Evolutionary conservation across 1,140 invertebrate genomes (phyloP).

Genomic region (Pentalonia nigronervosa): DNA sequence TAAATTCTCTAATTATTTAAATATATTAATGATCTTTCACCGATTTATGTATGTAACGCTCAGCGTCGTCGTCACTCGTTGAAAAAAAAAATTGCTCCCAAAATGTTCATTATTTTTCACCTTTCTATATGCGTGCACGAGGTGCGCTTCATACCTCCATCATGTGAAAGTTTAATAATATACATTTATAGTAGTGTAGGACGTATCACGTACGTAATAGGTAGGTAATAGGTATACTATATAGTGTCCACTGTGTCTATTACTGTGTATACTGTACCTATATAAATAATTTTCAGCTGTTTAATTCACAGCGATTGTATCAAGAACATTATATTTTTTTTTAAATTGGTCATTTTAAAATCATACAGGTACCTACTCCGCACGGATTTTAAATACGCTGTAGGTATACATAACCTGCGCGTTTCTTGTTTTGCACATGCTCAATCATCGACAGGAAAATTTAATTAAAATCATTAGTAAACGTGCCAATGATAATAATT

Average conservation of each 20-base stretch:
- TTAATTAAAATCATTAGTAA: constrained; percentile 26
- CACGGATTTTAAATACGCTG: neutral
- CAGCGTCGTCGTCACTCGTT: neutral
- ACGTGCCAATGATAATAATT: neutral
- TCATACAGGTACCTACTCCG: neutral
- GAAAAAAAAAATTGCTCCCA: neutral
- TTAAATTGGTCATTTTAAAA: neutral
- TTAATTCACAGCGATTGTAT: neutral
- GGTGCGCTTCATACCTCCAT: neutral
- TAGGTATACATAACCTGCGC: neutral
- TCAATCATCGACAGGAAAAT: neutral
- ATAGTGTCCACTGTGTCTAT: neutral
- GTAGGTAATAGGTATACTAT: too few species aligned
- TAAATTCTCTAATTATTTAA: neutral
- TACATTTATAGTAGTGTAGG: neutral
- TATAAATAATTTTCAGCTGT: neutral
- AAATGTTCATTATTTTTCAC: neutral
- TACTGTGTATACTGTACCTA: too few species aligned
- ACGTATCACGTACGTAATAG: neutral
- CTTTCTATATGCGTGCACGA: neutral
- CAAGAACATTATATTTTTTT: neutral
- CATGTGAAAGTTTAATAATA: neutral
- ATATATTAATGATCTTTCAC: neutral
- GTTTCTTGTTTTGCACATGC: constrained; percentile 26
- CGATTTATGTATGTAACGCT: neutral